Evolutionary conservation across 1,140 invertebrate genomes (phyloP).

Genomic region (Diprion similis): DNA sequence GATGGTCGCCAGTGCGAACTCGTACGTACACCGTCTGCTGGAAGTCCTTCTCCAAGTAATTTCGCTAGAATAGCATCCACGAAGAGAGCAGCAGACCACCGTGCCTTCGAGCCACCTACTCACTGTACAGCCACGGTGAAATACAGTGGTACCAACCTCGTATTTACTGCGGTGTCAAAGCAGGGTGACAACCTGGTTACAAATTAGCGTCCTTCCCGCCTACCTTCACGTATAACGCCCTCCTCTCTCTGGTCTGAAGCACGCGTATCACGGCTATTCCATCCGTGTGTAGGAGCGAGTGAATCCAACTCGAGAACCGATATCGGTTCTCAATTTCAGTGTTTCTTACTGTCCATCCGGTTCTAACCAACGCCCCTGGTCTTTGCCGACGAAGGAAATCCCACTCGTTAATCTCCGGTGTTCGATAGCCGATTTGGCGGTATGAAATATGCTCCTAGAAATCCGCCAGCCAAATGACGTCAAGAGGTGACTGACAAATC

Average conservation of each 20-base stretch:
- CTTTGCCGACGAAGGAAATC: too few relatives aligned
- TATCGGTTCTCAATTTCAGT: slow-evolving; percentile 60
- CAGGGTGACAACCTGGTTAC: slow-evolving; percentile 61
- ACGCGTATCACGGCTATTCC: background rate
- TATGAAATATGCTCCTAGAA: background rate
- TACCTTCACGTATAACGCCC: background rate
- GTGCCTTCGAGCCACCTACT: background rate
- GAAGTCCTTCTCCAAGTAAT: background rate
- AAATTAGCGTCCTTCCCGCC: slow-evolving; percentile 52
- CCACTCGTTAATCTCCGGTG: too few relatives aligned
- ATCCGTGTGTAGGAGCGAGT: background rate
- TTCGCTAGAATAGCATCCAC: background rate
- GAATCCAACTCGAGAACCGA: slow-evolving; percentile 40
- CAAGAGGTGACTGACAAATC: background rate
- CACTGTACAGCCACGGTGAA: slow-evolving; percentile 45
- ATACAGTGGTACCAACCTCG: slow-evolving; percentile 58
- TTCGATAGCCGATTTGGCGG: background rate
- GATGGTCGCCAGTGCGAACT: background rate
- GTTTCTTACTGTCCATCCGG: slow-evolving; percentile 24
- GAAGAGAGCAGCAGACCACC: background rate
- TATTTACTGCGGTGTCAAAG: slow-evolving; percentile 63
- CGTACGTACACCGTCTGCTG: background rate
- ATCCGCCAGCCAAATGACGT: background rate
- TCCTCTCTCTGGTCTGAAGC: background rate
- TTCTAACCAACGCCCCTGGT: too few relatives aligned